Evolutionary conservation across 2,113 vertebrate species (phyloP), one percentile per base, ranked within the genome.

Genomic region (Enhydra lutris): DNA sequence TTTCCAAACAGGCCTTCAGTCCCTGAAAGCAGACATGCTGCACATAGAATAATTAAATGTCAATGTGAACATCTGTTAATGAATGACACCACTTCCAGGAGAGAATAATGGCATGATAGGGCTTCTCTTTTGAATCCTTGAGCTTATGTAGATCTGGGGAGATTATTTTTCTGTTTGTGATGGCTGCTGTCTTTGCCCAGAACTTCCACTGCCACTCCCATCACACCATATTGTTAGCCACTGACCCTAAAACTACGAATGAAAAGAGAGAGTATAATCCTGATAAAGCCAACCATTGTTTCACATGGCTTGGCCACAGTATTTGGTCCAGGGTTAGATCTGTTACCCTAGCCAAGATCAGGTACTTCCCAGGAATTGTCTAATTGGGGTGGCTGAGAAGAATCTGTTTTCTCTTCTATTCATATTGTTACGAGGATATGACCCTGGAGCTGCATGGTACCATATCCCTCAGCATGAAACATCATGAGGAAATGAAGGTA

Each of bases 31-130:
- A 81, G 59, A 82, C 31, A 69, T 3, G 24, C 84, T 26, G 5
- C 45, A 55, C 12, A 52, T 4, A 34, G 47, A 52, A 76, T 67
- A 15, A 31, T 2, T 12, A 42, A 29, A 88, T 94, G 73, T 94
- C 95, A 83, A 82, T 86, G 23, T 83, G 76, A 96, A 90, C 57
- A 29, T 47, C n/a, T 92, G 39, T 59, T 92, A 89, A 85, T 96
- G 91, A 97, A 91, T 73, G 91, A 91, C 0, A 61, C 4, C n/a
- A 42, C 65, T 95, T 39, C 39, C 18, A 15, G 24, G 4, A 67
- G 55, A 91, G 55, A 57, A 52, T 12, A 23, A 50, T 17, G 24
- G n/a, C 18, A 15, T 13, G 24, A 31, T 12, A 1, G 17, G 21
- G 47, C 14, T 86, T 78, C 73, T 55, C 31, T 78, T 7, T 39